Base-by-base conservation (phyloP, 1,140 invertebrate species). In the Aethina tumida region DNA sequence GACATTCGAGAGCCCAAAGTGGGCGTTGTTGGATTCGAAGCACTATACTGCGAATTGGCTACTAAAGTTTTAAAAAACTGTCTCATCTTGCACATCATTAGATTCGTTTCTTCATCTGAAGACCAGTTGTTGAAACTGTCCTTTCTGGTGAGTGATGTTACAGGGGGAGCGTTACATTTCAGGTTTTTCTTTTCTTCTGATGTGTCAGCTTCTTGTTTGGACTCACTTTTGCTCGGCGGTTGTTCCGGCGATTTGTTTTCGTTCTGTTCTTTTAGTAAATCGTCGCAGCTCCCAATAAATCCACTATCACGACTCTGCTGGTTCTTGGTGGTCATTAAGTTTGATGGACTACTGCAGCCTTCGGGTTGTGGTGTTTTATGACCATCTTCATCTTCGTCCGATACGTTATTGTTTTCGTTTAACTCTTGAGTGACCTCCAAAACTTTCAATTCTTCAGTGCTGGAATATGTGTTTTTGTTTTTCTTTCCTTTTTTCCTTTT, bases 71-170 rank as follows among this genome's bases (percentile, higher is more conserved):
- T 90, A 59, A 91, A 90, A 58, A 91, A 88, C 46, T 88, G 84
- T 3, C 85, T 68, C 83, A 92, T 88, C 65, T 90, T 91, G 6
- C 80, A 85, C 87, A 93, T 91, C 87, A 93, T 92, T 5, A 91
- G 60, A 60, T 93, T 93, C 1, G 88, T 91, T 63, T 91, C 88
- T 58, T 92, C 87, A 55, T 92, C 87, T 0, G 86, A 90, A 26
- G 84, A 89, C 87, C 87, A 91, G 52, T 90, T 89, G 55, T 90
- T 89, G 60, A 91, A 91, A 54, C 84, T 89, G 58, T 91, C 87
- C 60, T 89, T 89, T 17, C 87, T 69, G 3, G 75, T 76, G 0
- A 88, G 55, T 6, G 70, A 69, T 15, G 69, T 73, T 12, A 65
- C 61, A 21, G 68, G 67, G 35, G 65, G 66, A 8, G 49, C 30